These are phyloP conservation scores for Trichonephila clavipes DNA, from an alignment of 1,140 invertebrate species.

Conservation along the genomic window DNA sequence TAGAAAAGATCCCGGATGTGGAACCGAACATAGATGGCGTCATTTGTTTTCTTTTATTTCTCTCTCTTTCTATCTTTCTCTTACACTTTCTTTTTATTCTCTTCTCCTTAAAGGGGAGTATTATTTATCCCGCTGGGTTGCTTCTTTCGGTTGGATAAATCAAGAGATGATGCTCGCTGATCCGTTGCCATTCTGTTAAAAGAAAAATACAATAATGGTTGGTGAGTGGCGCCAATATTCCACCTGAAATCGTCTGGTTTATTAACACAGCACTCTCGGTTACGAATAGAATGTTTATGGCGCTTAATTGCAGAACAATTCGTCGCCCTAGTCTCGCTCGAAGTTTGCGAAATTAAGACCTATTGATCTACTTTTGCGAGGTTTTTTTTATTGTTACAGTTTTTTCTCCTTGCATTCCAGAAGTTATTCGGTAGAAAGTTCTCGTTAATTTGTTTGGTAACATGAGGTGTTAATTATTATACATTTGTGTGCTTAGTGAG, in stretches of 20 bases:
- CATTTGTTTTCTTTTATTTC: slow-evolving; percentile 53
- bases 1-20: slow-evolving; percentile 70
- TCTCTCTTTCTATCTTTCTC: slow-evolving; percentile 29
- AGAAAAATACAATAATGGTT: slow-evolving; percentile 25
- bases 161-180: slow-evolving; percentile 40
- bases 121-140: slow-evolving; percentile 30
- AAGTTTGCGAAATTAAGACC: slow-evolving; percentile 32
- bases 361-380: slow-evolving; percentile 14
- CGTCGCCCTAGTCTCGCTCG: background rate
- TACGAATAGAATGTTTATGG: slow-evolving; percentile 2
- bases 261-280: slow-evolving; percentile 30
- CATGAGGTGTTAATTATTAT: background rate
- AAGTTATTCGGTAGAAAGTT: background rate
- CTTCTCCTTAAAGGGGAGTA: background rate
- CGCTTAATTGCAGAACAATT: background rate
- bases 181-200: slow-evolving; percentile 48
- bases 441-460: background rate
- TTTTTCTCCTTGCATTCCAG: background rate
- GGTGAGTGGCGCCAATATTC: slow-evolving; percentile 35
- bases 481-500: background rate
- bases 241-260: slow-evolving; percentile 7
- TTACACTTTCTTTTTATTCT: slow-evolving; percentile 17
- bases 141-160: slow-evolving; percentile 13
- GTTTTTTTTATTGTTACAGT: too few species aligned
- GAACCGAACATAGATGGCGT: slow-evolving; percentile 46